Base-by-base conservation (phyloP, 2,888 invertebrate genomes). In the Reticulitermes lucifugus region DNA sequence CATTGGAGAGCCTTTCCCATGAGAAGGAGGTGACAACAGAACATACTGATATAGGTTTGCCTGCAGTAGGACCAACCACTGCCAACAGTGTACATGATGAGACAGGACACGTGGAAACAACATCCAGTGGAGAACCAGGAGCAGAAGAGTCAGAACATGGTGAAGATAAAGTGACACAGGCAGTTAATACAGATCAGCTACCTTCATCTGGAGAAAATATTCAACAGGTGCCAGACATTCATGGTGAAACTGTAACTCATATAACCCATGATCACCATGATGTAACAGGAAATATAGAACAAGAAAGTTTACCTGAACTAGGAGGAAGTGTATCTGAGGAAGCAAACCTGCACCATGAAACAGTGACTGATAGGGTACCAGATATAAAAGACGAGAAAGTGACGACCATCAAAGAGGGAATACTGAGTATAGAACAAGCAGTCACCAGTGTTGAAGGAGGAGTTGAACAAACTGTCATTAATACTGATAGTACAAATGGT, bases 1-100 rank as follows among this genome's bases (percentile, higher is more conserved):
- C 88, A 83, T 82, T 88, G 65, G 86, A 88, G 60, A 85, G 83
- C 55, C 35, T 86, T 46, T 86, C 85, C 35, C 85, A 86, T 79
- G 82, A 86, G 60, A 84, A 84, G 77, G 75, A 83, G 46, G 41
- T 79, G 60, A 82, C 77, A n/a, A 82, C 85, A 29, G 81, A 65
- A 70, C 75, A 83, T 83, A 71, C 85, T 6, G 75, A 43, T 25
- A 25, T 25, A 14, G 25, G 73, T 35, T 73, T 18, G 14, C 73
- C 12, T 65, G 25, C n/a, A 65, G 6, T 4, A 25, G 25, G 25
- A 25, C n/a, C n/a, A 6, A 41, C 55, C 9, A 3, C 81, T 21
- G 18, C 81, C 70, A 71, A 83, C 35, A 86, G 84, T 29, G 83
- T 85, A 21, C 22, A 25, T 46, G 81, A 10, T 43, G 65, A 51